These are phyloP conservation scores for Oxyruncus cristatus DNA, from an alignment of 2,113 vertebrate species.

Conservation along the genomic window DNA sequence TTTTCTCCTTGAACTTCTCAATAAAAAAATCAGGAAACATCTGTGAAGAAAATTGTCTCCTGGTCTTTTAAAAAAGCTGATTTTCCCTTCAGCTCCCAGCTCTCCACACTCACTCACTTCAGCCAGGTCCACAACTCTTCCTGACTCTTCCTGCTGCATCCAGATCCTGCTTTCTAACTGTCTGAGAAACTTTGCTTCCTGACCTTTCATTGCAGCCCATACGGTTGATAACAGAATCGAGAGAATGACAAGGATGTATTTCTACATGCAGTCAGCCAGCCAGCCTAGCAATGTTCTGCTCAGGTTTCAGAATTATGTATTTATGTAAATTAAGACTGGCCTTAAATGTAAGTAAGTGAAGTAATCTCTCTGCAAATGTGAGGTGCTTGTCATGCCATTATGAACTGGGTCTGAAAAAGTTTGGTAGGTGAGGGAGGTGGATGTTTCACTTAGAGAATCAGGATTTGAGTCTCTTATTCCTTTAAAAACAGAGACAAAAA, in stretches of 20 bases:
- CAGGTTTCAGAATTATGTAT: background rate
- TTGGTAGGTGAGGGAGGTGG: background rate
- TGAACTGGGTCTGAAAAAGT: background rate
- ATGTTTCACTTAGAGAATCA: background rate
- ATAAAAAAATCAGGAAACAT: background rate
- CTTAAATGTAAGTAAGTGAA: background rate
- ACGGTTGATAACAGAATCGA: background rate
- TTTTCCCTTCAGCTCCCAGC: background rate
- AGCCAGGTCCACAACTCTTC: background rate
- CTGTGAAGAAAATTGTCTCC: background rate
- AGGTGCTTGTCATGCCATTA: background rate
- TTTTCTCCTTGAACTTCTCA: background rate
- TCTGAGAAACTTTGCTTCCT: background rate
- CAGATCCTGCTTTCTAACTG: background rate
- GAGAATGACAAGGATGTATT: background rate
- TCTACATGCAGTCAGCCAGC: background rate
- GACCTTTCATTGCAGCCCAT: background rate
- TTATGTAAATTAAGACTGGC: background rate
- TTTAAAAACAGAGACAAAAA: slow-evolving; percentile 2
- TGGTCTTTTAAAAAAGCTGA: background rate
- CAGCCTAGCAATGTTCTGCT: background rate
- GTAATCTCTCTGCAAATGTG: background rate
- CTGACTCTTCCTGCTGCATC: background rate
- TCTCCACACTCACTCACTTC: background rate
- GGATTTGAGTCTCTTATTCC: background rate